A percentile compares a stretch with the other conserved stretches of the same genome.
Evolutionary conservation across 2,113 vertebrate species (phyloP).

Genomic region (Neotragus moschatus): DNA sequence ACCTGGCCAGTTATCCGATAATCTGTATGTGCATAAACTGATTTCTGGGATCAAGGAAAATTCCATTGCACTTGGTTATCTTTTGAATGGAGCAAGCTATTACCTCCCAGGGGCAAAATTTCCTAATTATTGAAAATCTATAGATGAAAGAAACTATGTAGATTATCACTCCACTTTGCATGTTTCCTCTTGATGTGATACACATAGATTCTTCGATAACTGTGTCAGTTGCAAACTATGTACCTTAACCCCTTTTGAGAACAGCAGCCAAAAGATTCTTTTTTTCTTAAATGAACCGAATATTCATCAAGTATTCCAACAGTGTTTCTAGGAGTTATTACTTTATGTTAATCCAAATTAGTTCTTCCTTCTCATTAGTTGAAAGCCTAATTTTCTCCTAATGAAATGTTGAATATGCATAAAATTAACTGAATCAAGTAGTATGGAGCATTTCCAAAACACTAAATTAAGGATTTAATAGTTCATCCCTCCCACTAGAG

Average conservation of each 20-base stretch:
- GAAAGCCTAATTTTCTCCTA: neutral
- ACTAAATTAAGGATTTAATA: neutral
- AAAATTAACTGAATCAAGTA: neutral
- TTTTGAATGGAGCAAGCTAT: neutral
- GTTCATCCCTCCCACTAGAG: neutral
- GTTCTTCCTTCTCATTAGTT: neutral
- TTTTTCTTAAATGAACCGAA: neutral
- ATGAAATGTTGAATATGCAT: neutral
- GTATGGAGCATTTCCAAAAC: neutral
- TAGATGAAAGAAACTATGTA: neutral
- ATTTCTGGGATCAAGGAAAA: neutral
- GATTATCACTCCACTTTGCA: neutral
- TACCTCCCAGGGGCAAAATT: neutral
- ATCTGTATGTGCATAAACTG: neutral
- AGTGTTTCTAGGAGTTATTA: neutral
- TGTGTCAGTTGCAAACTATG: neutral
- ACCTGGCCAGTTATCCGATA: neutral
- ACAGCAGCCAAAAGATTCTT: neutral
- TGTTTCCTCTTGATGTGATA: neutral
- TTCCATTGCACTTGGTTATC: neutral
- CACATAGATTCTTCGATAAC: neutral
- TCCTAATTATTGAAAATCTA: neutral
- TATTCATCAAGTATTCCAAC: neutral
- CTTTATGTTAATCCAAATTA: neutral
- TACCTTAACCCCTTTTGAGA: neutral